Base-by-base conservation (phyloP, 1,140 invertebrate genomes). In the Gonatopus flavifemur region DNA sequence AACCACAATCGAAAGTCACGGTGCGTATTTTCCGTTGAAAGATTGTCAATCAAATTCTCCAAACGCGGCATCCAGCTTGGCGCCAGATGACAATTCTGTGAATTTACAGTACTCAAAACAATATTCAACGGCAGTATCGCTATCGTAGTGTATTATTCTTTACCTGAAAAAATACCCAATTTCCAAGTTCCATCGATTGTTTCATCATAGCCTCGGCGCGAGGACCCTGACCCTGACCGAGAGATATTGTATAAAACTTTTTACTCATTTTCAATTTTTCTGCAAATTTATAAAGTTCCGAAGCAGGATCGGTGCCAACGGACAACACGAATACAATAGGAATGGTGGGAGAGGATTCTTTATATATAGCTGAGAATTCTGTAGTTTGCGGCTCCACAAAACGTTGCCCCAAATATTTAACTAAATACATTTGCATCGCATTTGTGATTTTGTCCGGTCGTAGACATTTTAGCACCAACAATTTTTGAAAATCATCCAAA, bases 361-460 rank as follows among this genome's bases (percentile, higher is more conserved):
- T 70, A 67, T 81, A 89, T 50, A 85, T 81, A 6, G 78, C 76
- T 0, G 77, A 69, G 0, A 90, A 68, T 63, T 88, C 83, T 57
- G 85, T 83, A 1, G 84, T 80, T 43, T 86, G 85, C 0, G 87
- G 86, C 54, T 88, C 84, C 13, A 88, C 79, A 59, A 86, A 89
- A 47, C 82, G 78, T 48, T 77, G 67, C 1, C 87, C 87, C 12
- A 90, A 65, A 40, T 84, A 71, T 28, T 76, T 66, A 1, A 74
- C 69, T 2, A 88, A 69, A 67, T 84, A 88, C 5, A 81, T 71
- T 65, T 88, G 86, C 48, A 91, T 82, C 1, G 83, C 84, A 42
- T 87, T 86, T 1, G 85, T 82, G 0, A 90, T 79, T 72, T 89
- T 90, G 61, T 91, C 89, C 2, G 88, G 82, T 54, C 88, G 66